Percentiles rank a stretch among this genome's conserved stretches.
Conservation (phyloP, 2,113 vertebrate genomes). For the Anser brachyrhynchus region DNA sequence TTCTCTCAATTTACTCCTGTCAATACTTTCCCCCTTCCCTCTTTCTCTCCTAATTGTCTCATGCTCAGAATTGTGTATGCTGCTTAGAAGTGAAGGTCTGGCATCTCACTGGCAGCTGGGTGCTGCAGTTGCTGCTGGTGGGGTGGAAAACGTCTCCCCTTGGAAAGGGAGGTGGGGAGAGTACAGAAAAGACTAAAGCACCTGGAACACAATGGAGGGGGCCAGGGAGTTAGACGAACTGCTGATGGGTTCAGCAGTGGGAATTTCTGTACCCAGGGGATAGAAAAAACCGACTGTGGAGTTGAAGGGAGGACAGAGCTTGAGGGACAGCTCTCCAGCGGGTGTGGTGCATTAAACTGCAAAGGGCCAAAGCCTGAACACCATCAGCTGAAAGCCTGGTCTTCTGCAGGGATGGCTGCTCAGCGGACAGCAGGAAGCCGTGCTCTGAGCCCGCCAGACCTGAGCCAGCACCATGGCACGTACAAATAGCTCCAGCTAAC, state of each 20-base stretch:
- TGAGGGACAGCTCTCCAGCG: not conserved
- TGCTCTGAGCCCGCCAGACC: not conserved
- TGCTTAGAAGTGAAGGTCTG: constrained; percentile 31
- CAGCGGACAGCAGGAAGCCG: fast-evolving
- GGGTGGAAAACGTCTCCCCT: not conserved
- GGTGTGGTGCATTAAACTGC: not conserved
- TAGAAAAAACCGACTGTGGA: not conserved
- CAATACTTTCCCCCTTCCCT: constrained; percentile 58
- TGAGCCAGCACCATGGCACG: not conserved
- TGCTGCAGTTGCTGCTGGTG: not conserved
- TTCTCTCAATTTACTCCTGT: constrained; percentile 66
- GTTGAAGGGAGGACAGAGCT: not conserved
- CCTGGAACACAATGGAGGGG: not conserved
- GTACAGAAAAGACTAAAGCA: not conserved
- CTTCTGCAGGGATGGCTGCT: not conserved
- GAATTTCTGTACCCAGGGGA: not conserved
- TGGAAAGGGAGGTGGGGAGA: not conserved
- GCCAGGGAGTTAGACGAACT: not conserved
- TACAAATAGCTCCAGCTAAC: not conserved
- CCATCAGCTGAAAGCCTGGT: not conserved
- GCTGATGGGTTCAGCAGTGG: not conserved
- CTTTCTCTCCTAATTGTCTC: constrained; percentile 53
- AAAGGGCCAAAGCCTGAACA: not conserved
- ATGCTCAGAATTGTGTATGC: constrained; percentile 44
- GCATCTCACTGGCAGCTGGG: not conserved